phyloP scores from a whole-genome alignment of 2,797 vertebrate species.

The Alfaro cultratus region DNA sequence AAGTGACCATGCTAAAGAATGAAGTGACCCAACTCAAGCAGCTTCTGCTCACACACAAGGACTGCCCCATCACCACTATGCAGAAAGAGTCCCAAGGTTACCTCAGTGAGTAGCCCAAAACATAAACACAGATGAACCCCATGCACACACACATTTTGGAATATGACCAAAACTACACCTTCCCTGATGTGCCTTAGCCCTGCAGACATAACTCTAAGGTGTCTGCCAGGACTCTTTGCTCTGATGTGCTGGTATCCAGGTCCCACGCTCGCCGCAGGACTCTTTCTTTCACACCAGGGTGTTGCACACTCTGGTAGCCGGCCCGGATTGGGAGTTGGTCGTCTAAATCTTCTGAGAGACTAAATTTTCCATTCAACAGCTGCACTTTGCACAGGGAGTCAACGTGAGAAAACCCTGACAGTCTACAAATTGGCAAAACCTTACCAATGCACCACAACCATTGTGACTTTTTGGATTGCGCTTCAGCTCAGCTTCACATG shows the following conservation, averaged over 20 bases:
- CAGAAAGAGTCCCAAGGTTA: slow-evolving; percentile 99
- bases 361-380: slow-evolving; percentile 64
- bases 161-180: slow-evolving; percentile 34
- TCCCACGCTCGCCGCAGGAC: slow-evolving; percentile 55
- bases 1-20: slow-evolving; percentile 99
- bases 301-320: slow-evolving; percentile 56
- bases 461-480: slow-evolving; percentile 48
- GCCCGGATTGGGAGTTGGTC: slow-evolving; percentile 54
- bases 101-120: slow-evolving; percentile 92
- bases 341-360: slow-evolving; percentile 58
- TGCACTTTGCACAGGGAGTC: slow-evolving; percentile 33
- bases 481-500: slow-evolving; percentile 47
- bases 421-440: slow-evolving; percentile 40
- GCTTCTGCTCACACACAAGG: slow-evolving; percentile 98
- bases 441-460: slow-evolving; percentile 47
- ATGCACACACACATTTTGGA: slow-evolving; percentile 32
- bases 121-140: slow-evolving; percentile 49
- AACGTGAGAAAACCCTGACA: slow-evolving; percentile 55
- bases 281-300: slow-evolving; percentile 61
- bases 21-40: slow-evolving; percentile 99
- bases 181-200: slow-evolving; percentile 47
- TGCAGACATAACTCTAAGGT: slow-evolving; percentile 43
- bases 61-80: slow-evolving; percentile 99
- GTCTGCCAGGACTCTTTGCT: slow-evolving; percentile 46
- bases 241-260: slow-evolving; percentile 56